Conservation (phyloP, 2,888 invertebrate species). For the Cancer borealis region DNA sequence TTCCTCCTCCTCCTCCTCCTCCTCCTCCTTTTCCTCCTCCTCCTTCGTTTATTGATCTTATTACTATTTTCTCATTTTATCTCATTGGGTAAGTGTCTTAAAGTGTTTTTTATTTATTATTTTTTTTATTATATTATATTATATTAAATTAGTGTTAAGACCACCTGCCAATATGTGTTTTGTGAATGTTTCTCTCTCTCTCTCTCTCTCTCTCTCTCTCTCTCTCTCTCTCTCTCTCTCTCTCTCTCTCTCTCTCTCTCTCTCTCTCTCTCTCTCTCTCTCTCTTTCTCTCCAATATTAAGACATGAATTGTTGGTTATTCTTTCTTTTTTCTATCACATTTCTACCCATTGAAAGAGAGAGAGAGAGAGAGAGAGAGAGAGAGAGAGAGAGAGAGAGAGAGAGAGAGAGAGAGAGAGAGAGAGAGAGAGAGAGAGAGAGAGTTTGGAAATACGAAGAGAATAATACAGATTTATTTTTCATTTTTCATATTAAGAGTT, state of each 20-base stretch:
- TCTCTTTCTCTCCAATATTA: not conserved
- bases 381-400: too few relatives aligned
- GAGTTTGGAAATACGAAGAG: too few relatives aligned
- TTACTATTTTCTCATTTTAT: not conserved
- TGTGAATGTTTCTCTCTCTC: conserved; percentile 14
- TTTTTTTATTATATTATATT: not conserved
- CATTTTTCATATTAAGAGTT: too few relatives aligned
- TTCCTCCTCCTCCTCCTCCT: not conserved
- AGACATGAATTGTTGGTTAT: conserved; percentile 7
- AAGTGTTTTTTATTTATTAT: not conserved
- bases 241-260: conserved; percentile 6
- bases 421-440: too few relatives aligned
- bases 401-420: too few relatives aligned
- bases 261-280: conserved; percentile 17
- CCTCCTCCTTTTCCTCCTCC: not conserved
- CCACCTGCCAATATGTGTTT: conserved; percentile 25
- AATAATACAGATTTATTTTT: too few relatives aligned
- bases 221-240: not conserved
- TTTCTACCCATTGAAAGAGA: not conserved
- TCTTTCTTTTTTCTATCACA: not conserved
- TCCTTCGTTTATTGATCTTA: not conserved
- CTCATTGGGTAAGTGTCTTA: not conserved
- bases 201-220: conserved; percentile 32
- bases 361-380: too few relatives aligned
- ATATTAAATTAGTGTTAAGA: not conserved